A percentile compares a stretch with the other conserved stretches of the same genome.
Evolutionary conservation across 2,797 vertebrate genomes (phyloP).

Genomic region (Clamator glandarius): DNA sequence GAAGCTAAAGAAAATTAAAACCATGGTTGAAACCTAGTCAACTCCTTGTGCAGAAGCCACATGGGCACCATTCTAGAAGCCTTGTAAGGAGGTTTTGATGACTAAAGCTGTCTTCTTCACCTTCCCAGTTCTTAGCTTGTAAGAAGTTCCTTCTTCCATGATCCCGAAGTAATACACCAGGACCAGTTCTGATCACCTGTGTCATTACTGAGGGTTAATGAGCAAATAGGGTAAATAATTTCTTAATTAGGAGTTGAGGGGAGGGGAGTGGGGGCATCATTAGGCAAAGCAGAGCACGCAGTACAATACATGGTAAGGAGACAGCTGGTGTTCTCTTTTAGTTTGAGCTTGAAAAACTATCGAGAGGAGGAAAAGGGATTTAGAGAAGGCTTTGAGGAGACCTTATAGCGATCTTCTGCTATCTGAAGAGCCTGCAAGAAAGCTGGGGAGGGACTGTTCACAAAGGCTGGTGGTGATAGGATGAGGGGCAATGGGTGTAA

Average conservation of each 20-base stretch:
- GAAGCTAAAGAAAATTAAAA: neutral
- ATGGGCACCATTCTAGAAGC: neutral
- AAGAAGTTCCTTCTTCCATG: neutral
- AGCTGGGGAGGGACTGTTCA: too few species aligned
- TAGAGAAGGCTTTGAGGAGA: too few species aligned
- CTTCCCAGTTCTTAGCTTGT: neutral
- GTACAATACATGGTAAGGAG: constrained; percentile 16
- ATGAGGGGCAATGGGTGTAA: too few species aligned
- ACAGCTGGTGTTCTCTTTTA: neutral
- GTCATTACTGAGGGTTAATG: neutral
- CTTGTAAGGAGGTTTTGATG: neutral
- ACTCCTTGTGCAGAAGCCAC: neutral
- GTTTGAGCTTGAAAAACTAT: neutral
- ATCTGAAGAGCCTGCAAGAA: too few species aligned
- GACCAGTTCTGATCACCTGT: neutral
- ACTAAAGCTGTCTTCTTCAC: neutral
- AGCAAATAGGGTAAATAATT: neutral
- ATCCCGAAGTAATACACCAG: neutral
- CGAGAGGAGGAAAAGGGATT: neutral
- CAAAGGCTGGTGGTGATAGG: too few species aligned
- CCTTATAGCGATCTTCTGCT: too few species aligned
- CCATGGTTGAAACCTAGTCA: neutral
- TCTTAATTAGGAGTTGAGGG: neutral
- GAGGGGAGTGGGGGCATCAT: neutral
- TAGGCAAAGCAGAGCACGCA: neutral